These are phyloP conservation scores for Diorhabda sublineata DNA, from an alignment of 1,140 invertebrate species.

Conservation along the genomic window DNA sequence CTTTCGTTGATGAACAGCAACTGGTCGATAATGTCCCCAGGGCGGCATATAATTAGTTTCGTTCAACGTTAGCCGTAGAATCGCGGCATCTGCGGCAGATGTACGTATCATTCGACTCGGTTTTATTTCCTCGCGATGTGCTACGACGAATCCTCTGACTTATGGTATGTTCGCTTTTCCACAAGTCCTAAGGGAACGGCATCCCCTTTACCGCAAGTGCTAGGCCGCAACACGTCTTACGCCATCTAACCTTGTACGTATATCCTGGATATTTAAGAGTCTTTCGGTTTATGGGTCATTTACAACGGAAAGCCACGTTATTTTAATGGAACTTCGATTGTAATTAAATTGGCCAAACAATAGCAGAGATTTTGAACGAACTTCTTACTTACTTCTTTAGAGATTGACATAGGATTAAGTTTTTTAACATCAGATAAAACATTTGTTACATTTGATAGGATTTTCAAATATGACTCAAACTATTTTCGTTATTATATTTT, in stretches of 20 bases:
- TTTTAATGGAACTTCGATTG: no score
- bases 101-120: background rate
- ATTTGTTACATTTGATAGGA: no score
- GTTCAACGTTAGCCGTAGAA: conserved; percentile 9
- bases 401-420: no score
- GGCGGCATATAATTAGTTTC: conserved; percentile 13
- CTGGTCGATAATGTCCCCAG: conserved; percentile 5
- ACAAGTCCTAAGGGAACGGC: conserved; percentile 11
- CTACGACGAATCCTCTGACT: background rate
- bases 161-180: conserved; percentile 13
- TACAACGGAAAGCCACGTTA: no score
- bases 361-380: no score
- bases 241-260: background rate
- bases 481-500: no score
- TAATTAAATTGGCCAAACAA: no score
- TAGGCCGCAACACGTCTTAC: background rate
- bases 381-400: no score
- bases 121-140: background rate
- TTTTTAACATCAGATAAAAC: no score
- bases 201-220: conserved; percentile 4
- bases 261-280: background rate
- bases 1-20: no score
- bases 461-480: no score
- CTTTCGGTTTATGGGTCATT: no score
- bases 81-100: conserved; percentile 6